Base-by-base conservation (phyloP, 2,888 invertebrate species). In the Bembecia ichneumoniformis region DNA sequence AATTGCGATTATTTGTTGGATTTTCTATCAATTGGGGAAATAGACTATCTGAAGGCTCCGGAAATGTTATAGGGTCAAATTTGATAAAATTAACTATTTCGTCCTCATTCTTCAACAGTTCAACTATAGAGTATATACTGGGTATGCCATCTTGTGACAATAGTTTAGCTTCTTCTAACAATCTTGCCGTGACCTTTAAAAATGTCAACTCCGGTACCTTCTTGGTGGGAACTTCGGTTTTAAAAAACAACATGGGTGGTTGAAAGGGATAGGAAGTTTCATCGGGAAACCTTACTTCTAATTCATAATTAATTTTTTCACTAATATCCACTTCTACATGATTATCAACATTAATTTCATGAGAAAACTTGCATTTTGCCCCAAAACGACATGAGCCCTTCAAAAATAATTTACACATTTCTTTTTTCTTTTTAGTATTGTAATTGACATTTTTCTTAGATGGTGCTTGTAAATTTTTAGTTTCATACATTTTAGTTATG, bases 201-300 rank as follows among this genome's bases (percentile, higher is more conserved):
- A 90, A 90, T 17, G 91, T 83, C 51, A 90, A 74, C 46, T 89
- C 88, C 2, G 94, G 93, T 56, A 92, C 86, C 49, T 90, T 82
- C 52, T 68, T 75, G 34, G 82, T 78, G 45, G 89, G 89, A 46
- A 88, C 88, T 55, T 88, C 88, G 0, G 91, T 88, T 77, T 90
- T 92, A 43, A 94, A 77, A 64, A 92, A 93, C 54, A 94, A 83
- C 52, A 91, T 78, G 0, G 94, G 94, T 0, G 93, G 88, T 74
- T 94, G 92, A 63, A 89, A 91, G 0, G 95, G 95, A 74, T 95
- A 95, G 47, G 88, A 88, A 49, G 90, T 90, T 64, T 90, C 89
- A 57, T 89, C 86, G 0, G 92, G 90, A 79, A 95, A 94, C 58
- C 94, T 86, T 59, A 95, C 87, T 87, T 95, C 95, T 61, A 95